These are phyloP conservation scores for Plutella xylostella DNA, from an alignment of 2,888 invertebrate genomes.

Conservation along the genomic window DNA sequence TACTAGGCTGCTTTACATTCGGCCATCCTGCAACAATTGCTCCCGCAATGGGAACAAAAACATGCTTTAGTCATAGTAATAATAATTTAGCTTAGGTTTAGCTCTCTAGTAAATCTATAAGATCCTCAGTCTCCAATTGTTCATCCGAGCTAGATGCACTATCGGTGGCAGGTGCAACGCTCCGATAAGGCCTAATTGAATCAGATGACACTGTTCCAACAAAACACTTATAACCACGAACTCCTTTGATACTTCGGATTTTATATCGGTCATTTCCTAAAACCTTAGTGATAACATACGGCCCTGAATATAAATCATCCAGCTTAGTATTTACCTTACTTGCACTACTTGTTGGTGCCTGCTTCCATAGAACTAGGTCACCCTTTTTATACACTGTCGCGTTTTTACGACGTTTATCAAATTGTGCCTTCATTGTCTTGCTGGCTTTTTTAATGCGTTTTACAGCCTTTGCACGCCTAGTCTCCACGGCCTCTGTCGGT, in stretches of 20 bases:
- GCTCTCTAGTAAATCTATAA: not conserved
- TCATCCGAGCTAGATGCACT: conserved; percentile 22
- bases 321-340: conserved; percentile 18
- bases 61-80: no score
- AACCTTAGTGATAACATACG: conserved; percentile 17
- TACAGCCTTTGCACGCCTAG: not conserved
- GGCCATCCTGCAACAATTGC: conserved; percentile 16
- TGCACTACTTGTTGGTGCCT: conserved; percentile 9
- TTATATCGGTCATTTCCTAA: conserved; percentile 23
- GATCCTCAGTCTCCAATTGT: conserved; percentile 20
- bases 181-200: conserved; percentile 16
- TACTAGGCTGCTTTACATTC: conserved; percentile 7
- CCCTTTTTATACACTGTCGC: conserved; percentile 17
- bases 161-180: conserved; percentile 16
- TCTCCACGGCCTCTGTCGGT: not conserved
- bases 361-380: conserved; percentile 18
- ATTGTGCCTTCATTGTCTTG: conserved; percentile 16
- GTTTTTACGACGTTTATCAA: conserved; percentile 12
- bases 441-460: not conserved
- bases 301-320: conserved; percentile 12
- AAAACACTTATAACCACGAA: conserved; percentile 21
- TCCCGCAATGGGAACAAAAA: conserved; percentile 10
- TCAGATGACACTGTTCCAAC: conserved; percentile 17
- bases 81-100: no score
- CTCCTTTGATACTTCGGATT: conserved; percentile 21